These are phyloP conservation scores for Shinisaurus crocodilurus DNA, from an alignment of 2,113 vertebrate genomes.

Conservation along the genomic window DNA sequence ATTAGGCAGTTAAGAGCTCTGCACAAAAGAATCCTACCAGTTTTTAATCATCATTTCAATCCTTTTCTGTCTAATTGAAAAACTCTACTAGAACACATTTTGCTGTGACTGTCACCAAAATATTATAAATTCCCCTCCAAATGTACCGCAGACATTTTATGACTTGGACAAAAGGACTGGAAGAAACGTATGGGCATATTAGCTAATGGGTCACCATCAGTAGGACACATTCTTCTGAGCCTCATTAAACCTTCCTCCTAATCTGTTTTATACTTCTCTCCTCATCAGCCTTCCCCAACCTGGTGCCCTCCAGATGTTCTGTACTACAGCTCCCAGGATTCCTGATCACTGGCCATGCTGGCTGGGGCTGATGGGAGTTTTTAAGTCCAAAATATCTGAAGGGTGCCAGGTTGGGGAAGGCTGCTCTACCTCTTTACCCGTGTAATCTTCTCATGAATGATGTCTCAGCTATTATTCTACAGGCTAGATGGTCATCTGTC, in stretches of 20 bases:
- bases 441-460: not conserved
- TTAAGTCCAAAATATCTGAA: not conserved
- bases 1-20: slow-evolving; percentile 20
- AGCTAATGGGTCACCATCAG: not conserved
- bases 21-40: slow-evolving; percentile 34
- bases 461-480: no score
- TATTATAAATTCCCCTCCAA: slow-evolving; percentile 44
- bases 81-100: slow-evolving; percentile 47
- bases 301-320: not conserved
- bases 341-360: not conserved
- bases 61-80: slow-evolving; percentile 39
- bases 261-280: no score
- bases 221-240: not conserved
- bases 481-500: no score
- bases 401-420: not conserved
- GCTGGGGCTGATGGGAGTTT: no score
- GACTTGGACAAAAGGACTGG: not conserved
- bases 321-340: not conserved
- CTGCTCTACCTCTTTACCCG: not conserved
- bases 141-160: not conserved
- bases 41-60: slow-evolving; percentile 35
- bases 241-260: not conserved
- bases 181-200: slow-evolving; percentile 5
- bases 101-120: slow-evolving; percentile 46
- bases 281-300: not conserved